phyloP scores from a whole-genome alignment of 2,888 invertebrate genomes.

The Ditula angustiorana region DNA sequence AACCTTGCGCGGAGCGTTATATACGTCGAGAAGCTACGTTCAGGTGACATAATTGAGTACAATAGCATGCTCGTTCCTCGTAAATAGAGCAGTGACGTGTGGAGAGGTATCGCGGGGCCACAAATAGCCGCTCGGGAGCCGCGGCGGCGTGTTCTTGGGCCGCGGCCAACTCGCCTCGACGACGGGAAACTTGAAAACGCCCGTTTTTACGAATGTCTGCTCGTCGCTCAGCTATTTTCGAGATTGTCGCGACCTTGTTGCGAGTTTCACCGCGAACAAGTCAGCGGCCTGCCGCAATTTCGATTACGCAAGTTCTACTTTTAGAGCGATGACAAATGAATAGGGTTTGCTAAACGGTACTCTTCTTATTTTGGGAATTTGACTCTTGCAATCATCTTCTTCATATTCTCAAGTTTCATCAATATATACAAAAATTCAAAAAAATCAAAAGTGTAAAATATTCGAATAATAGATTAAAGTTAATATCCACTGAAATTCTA shows the following conservation, averaged over 20 bases:
- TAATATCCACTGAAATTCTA: not conserved
- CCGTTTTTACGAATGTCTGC: constrained; percentile 80
- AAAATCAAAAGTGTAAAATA: too few species aligned
- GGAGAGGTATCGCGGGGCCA: constrained; percentile 70
- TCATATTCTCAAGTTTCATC: not conserved
- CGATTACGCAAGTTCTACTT: constrained; percentile 61
- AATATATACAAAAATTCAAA: not conserved
- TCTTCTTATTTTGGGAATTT: constrained; percentile 11
- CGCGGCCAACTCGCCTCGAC: constrained; percentile 66
- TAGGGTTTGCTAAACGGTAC: constrained; percentile 11
- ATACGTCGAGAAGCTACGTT: constrained; percentile 58
- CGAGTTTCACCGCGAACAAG: constrained; percentile 62
- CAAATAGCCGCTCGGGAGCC: constrained; percentile 77
- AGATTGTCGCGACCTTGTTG: constrained; percentile 77
- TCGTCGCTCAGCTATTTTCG: constrained; percentile 77
- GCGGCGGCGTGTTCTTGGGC: constrained; percentile 73
- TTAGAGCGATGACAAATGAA: constrained; percentile 28
- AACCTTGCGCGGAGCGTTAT: constrained; percentile 63
- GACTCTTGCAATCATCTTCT: not conserved
- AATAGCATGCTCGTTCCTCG: constrained; percentile 69
- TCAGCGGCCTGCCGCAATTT: constrained; percentile 72
- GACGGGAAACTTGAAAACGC: constrained; percentile 75
- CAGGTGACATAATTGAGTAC: constrained; percentile 79
- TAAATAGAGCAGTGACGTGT: constrained; percentile 83
- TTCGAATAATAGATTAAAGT: too few species aligned